Evolutionary conservation across 30 jellyfish, hydroid and myxozoan species (phyloP), one percentile per base, ranked within the genome.

Genomic region (Pelagia noctiluca): DNA sequence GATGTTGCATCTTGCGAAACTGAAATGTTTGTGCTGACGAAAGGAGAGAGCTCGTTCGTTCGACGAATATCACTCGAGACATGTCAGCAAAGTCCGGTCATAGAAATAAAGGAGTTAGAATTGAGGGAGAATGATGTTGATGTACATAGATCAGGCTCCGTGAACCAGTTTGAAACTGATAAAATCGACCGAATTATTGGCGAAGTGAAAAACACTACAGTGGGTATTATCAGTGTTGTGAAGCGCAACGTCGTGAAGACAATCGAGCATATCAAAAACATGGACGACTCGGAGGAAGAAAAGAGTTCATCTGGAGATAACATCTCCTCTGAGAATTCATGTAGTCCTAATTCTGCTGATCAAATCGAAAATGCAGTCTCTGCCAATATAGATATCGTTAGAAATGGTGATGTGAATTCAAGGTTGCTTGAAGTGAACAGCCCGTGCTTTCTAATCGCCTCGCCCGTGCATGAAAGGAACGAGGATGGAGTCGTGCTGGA

Each of bases 251-350:
- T 94, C 48, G 95, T 87, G 25, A 95, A 74, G 35, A 86, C 91
- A 38, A 93, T 73, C 26, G 98, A 87, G 60, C 97, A 93, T 18
- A 93, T 93, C 16, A 85, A 60, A 73, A 79, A 96, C 16, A 68
- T 86, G 34, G 98, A 93, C 23, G 98, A 68, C 2, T 93, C 98
- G 23, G 98, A 93, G 18, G 98, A 93, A 35, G 93, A 83, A 30
- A 65, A 52, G 35, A 74, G 80, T 49, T 82, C 92, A 31, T 82
- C 86, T 19, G 89, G 89, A 30, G 96, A 76, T 23, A 50, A 66
- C 47, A 42, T 63, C 3, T 63, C 76, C 2, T 65, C 96, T 13
- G 73, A 46, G 16, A 63, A 57, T 22, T 48, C 80, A 0, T 71
- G 96, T 46, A 82, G 95, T 49, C 96, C 96, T 16, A 48, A 35